Evolutionary conservation across 2,797 vertebrate genomes (phyloP), one percentile per base, ranked within the genome.

Genomic region (Eulemur albifrons): DNA sequence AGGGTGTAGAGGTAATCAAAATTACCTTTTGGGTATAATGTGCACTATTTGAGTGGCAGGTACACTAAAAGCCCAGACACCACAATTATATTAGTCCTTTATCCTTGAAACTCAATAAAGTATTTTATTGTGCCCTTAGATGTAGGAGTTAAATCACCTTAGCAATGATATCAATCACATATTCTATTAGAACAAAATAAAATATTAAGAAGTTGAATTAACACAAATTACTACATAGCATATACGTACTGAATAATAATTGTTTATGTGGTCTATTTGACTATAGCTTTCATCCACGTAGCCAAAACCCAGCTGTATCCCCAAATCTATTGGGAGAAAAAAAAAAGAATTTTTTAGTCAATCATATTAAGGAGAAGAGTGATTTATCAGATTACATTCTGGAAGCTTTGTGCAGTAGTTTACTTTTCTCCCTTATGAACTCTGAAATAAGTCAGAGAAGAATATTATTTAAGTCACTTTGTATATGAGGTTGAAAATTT

Each of bases 391-490:
- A 35, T 54, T 48, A 82, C 20, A 10, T 12, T 54, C 18, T 85
- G 14, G 23, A 94, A 90, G 0, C 2, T 82, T 96, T n/a, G 14
- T n/a, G 35, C n/a, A 40, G 35, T 17, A 50, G 1, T 79, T 89
- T 93, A 84, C n/a, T 94, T 93, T 95, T 80, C 43, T 76, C 5
- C 6, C 67, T 13, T 32, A 67, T 67, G 23, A 20, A n/a, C 14
- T 50, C 18, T 80, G n/a, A 88, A 76, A 54, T 69, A 70, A 82
- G 6, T 48, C 57, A 45, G 15, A 75, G 84, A 25, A 95, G 20
- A 85, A 21, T 67, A 48, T 90, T 96, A 93, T 82, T 86, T 89
- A 50, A 93, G 82, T 88, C 3, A 45, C 82, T 91, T 27, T 81
- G 25, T 32, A 57, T 5, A 4, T 2, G 23, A 54, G 15, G 38